Evolutionary conservation across 2,888 invertebrate species (phyloP).

Genomic region (Pomacea canaliculata): DNA sequence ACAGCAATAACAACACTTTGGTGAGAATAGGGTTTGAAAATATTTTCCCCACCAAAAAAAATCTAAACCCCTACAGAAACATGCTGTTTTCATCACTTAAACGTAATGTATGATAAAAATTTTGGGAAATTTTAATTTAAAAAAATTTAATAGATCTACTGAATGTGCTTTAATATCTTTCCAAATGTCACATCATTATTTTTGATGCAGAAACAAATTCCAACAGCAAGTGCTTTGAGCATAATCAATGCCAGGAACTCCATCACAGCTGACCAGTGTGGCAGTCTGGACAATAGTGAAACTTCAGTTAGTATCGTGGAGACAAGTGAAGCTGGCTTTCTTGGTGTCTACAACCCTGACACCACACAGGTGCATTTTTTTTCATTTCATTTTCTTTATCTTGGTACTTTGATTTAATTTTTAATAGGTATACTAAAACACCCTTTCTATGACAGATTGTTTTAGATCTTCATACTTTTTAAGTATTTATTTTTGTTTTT

Average conservation of each 20-base stretch:
- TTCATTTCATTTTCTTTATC: no score
- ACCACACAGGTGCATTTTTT: constrained; percentile 27
- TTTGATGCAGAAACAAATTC: constrained; percentile 47
- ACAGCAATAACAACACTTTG: constrained; percentile 32
- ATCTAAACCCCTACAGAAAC: no score
- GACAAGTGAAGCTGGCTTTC: constrained; percentile 48
- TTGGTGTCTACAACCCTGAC: constrained; percentile 62
- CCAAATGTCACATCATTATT: no score
- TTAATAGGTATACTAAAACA: no score
- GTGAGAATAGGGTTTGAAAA: constrained; percentile 1
- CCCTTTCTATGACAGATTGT: no score
- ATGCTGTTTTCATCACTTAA: no score
- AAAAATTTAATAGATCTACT: no score
- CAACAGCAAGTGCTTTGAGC: constrained; percentile 43
- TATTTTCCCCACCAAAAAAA: neutral
- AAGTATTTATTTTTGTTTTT: no score
- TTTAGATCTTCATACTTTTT: no score
- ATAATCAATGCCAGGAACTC: constrained; percentile 56
- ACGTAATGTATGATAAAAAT: no score
- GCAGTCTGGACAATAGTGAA: constrained; percentile 36
- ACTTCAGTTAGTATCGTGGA: constrained; percentile 46
- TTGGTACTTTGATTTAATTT: neutral
- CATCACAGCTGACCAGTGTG: constrained; percentile 53
- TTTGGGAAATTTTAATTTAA: no score
- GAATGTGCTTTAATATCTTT: no score